Percentiles rank a stretch among this genome's conserved stretches.
These are phyloP conservation scores for Campoletis sonorensis DNA, from an alignment of 1,140 invertebrate genomes.

Conservation along the genomic window DNA sequence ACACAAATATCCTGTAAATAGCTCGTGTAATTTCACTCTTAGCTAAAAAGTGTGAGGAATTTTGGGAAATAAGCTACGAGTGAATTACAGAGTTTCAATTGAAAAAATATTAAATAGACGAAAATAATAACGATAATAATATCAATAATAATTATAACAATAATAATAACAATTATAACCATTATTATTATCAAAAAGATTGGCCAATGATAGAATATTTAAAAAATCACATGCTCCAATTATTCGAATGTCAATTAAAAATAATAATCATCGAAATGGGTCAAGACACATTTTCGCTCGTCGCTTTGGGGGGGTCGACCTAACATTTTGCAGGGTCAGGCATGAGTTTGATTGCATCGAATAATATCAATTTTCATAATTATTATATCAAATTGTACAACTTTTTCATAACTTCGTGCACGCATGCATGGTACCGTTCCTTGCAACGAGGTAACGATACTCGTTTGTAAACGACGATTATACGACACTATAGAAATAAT, in stretches of 20 bases:
- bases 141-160: no score
- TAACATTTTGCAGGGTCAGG: no score
- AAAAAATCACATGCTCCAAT: conserved; percentile 46
- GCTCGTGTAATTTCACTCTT: conserved; percentile 10
- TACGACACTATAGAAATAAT: conserved; percentile 10
- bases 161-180: neutral
- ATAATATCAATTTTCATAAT: no score
- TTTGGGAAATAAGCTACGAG: conserved; percentile 34
- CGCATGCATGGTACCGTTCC: neutral
- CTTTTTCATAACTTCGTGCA: neutral
- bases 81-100: conserved; percentile 24
- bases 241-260: neutral
- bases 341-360: no score
- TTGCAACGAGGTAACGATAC: conserved; percentile 14
- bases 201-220: neutral
- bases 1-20: neutral
- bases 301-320: no score
- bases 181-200: neutral
- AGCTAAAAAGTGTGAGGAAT: conserved; percentile 12
- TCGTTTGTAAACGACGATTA: conserved; percentile 1
- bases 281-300: no score
- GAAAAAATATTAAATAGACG: no score
- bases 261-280: no score
- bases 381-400: neutral
- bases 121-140: conserved; percentile 15